These are phyloP conservation scores for Empis livida DNA, from an alignment of 2,888 invertebrate species.

Conservation along the genomic window DNA sequence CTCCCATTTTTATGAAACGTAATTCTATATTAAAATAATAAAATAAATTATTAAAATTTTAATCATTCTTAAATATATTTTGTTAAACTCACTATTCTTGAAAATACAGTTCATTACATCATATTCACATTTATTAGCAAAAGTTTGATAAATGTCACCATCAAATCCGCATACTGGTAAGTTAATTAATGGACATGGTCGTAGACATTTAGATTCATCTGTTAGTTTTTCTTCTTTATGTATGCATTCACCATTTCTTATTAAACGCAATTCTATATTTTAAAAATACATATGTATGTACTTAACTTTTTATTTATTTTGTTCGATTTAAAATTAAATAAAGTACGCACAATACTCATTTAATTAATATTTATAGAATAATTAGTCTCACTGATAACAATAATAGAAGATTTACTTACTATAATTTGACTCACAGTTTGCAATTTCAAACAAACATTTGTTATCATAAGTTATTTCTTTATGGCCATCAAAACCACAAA, in stretches of 20 bases:
- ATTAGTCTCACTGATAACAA: too few relatives aligned
- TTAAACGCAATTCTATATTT: neutral
- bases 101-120: too few relatives aligned
- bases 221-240: neutral
- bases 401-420: constrained; percentile 1
- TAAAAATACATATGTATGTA: neutral
- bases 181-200: neutral
- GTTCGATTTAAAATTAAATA: too few relatives aligned
- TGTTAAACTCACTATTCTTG: too few relatives aligned
- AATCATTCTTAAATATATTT: too few relatives aligned
- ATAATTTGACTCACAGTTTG: neutral
- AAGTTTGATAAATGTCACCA: neutral
- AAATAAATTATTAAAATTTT: too few relatives aligned
- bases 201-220: neutral
- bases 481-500: constrained; percentile 5
- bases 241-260: neutral
- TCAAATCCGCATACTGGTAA: neutral
- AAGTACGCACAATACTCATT: too few relatives aligned
- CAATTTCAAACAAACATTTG: neutral
- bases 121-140: neutral
- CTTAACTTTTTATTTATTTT: too few relatives aligned
- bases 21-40: too few relatives aligned
- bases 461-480: neutral
- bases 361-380: too few relatives aligned
- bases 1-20: too few relatives aligned